These are phyloP conservation scores for Blastobasis lacticolella DNA, from an alignment of 2,888 invertebrate genomes.

Conservation along the genomic window DNA sequence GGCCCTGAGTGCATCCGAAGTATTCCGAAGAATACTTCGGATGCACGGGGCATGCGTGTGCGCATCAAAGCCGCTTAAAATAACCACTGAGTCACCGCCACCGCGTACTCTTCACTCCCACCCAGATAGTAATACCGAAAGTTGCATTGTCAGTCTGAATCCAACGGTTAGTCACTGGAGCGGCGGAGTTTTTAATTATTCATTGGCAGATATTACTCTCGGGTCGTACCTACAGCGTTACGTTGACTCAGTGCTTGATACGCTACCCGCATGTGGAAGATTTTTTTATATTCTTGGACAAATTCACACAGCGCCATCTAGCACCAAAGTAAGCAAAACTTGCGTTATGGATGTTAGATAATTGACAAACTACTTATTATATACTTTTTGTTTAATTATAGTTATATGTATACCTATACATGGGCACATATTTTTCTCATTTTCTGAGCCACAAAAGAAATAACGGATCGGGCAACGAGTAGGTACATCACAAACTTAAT, in stretches of 20 bases:
- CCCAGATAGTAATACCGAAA: constrained; percentile 34
- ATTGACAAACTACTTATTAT: no score
- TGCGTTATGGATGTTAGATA: no score
- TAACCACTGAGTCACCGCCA: constrained; percentile 52
- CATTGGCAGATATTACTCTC: constrained; percentile 3
- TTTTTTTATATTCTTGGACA: no score
- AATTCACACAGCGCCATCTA: no score
- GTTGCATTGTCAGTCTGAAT: constrained; percentile 26
- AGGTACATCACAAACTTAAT: not conserved
- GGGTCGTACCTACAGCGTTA: no score
- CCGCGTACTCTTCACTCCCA: constrained; percentile 1
- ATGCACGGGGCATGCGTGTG: constrained; percentile 19
- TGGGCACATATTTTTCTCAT: no score
- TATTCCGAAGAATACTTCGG: not conserved
- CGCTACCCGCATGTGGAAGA: no score
- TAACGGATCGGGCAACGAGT: not conserved
- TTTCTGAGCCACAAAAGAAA: not conserved
- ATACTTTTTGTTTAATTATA: no score
- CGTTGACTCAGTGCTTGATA: no score
- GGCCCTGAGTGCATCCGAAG: no score
- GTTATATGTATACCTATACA: no score
- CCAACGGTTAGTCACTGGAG: constrained; percentile 31
- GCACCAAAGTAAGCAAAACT: no score
- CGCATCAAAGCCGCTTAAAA: constrained; percentile 45
- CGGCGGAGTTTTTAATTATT: constrained; percentile 22